Evolutionary conservation across 2,797 vertebrate genomes (phyloP).

Genomic region (Peromyscus eremicus): DNA sequence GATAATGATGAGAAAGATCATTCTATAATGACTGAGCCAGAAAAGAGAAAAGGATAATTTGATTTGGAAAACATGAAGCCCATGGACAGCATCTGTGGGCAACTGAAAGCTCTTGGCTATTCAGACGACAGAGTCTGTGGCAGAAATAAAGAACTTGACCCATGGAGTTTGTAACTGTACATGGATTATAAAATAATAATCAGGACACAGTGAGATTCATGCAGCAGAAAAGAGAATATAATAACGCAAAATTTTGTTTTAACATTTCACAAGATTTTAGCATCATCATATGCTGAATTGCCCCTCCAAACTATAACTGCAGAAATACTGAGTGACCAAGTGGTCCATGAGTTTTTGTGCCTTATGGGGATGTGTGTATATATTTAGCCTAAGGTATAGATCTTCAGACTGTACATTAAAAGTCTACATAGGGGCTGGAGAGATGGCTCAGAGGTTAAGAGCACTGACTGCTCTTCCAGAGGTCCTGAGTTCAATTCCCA

Average conservation of each 20-base stretch:
- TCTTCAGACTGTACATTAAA: background rate
- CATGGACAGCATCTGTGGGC: slow-evolving; percentile 46
- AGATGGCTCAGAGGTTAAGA: no score
- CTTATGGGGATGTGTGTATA: background rate
- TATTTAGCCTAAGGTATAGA: background rate
- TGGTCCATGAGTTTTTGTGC: background rate
- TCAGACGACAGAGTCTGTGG: slow-evolving; percentile 25
- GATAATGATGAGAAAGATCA: slow-evolving; percentile 74
- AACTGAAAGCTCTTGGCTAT: slow-evolving; percentile 55
- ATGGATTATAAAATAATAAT: slow-evolving; percentile 47
- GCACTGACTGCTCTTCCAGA: no score
- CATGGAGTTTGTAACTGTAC: background rate
- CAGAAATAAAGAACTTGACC: slow-evolving; percentile 4
- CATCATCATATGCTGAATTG: background rate
- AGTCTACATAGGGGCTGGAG: no score
- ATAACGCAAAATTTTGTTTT: slow-evolving; percentile 4
- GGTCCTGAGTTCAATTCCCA: no score
- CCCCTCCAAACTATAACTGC: background rate
- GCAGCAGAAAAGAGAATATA: background rate
- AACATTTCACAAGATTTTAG: slow-evolving; percentile 20
- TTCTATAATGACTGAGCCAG: slow-evolving; percentile 67
- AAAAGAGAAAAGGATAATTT: slow-evolving; percentile 68
- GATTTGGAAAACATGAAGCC: slow-evolving; percentile 75
- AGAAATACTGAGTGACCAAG: slow-evolving; percentile 35
- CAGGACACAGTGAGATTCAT: slow-evolving; percentile 32